phyloP scores from a whole-genome alignment of 2,888 invertebrate species.

The Coelogynopora nodosa region DNA sequence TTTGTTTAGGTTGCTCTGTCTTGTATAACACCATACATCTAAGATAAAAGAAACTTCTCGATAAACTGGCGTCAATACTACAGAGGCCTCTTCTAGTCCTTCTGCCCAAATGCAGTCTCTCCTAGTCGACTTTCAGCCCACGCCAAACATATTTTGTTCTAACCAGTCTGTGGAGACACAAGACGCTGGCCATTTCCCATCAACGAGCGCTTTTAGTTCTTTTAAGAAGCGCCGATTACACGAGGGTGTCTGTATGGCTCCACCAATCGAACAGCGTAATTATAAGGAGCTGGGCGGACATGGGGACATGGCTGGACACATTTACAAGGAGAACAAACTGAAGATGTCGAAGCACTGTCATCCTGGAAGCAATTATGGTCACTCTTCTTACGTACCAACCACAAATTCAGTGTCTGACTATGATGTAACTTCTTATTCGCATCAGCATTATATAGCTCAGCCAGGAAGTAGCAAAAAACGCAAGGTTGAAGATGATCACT shows the following conservation, averaged over 20 bases:
- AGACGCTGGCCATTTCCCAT: not conserved
- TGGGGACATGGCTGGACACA: constrained; percentile 59
- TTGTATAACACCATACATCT: too few species aligned
- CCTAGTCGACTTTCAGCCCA: not conserved
- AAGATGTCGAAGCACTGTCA: constrained; percentile 20
- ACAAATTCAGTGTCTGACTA: not conserved
- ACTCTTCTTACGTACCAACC: not conserved
- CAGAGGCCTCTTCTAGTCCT: not conserved
- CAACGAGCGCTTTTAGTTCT: not conserved
- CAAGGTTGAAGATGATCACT: constrained; percentile 42
- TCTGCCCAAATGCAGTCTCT: not conserved
- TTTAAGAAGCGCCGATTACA: not conserved
- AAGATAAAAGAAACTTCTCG: not conserved
- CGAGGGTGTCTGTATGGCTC: not conserved
- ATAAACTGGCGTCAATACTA: not conserved
- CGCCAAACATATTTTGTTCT: not conserved
- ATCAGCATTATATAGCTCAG: constrained; percentile 18
- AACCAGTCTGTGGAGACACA: not conserved
- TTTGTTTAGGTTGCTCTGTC: too few species aligned
- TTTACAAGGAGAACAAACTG: constrained; percentile 39
- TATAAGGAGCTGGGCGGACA: not conserved
- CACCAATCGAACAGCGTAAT: not conserved
- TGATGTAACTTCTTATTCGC: not conserved
- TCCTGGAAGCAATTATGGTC: not conserved
- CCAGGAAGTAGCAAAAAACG: constrained; percentile 38